These are phyloP conservation scores for Aphaenogaster ashmeadi DNA, from an alignment of 1,140 invertebrate species.

Conservation along the genomic window DNA sequence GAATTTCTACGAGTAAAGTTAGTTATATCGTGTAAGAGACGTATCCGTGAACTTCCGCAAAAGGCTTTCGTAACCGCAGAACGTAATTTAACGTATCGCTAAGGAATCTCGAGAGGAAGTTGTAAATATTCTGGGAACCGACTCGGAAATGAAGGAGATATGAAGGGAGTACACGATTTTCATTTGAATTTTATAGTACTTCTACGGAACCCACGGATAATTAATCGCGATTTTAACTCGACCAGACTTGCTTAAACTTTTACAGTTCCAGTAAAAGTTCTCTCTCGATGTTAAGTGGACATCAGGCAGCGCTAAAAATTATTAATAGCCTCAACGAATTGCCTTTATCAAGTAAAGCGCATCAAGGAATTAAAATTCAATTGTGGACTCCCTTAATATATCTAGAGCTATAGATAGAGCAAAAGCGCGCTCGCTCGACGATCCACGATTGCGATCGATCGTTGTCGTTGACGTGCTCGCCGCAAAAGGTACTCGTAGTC, in stretches of 20 bases:
- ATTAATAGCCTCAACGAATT: background rate
- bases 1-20: conserved; percentile 71
- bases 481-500: conserved; percentile 63
- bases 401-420: conserved; percentile 23
- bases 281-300: background rate
- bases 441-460: conserved; percentile 33
- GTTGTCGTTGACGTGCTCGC: background rate
- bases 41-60: conserved; percentile 47
- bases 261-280: background rate
- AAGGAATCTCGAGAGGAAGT: conserved; percentile 30
- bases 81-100: conserved; percentile 51
- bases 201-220: background rate
- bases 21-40: conserved; percentile 22
- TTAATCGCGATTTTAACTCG: background rate
- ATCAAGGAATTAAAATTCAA: background rate
- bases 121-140: conserved; percentile 63
- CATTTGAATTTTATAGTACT: conserved; percentile 1
- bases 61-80: conserved; percentile 29
- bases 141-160: background rate
- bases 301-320: background rate
- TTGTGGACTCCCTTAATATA: conserved; percentile 50
- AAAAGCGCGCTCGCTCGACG: background rate
- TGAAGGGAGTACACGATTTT: conserved; percentile 55
- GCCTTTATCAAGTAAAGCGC: background rate
- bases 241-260: background rate